Percentiles rank a stretch among this genome's conserved stretches.
phyloP scores from a whole-genome alignment of 30 jellyfish, hydroid and myxozoan genomes.

The Cassiopea andromeda region DNA sequence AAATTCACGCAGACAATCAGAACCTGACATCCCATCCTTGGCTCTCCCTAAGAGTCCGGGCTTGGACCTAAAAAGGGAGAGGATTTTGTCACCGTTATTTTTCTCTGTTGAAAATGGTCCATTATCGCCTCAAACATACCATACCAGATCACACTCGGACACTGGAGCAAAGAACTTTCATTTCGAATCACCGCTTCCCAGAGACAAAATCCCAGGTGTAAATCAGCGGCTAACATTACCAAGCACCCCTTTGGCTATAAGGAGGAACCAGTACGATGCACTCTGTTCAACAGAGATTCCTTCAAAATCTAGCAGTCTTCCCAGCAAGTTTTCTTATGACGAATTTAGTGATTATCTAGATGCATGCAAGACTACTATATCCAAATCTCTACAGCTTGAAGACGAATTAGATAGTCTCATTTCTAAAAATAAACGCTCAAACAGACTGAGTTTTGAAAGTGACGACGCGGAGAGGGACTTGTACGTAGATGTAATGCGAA shows the following conservation, averaged over 20 bases:
- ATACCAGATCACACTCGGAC: slow-evolving; percentile 34
- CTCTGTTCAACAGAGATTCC: slow-evolving; percentile 12
- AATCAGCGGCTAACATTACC: slow-evolving; percentile 31
- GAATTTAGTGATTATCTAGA: slow-evolving; percentile 52
- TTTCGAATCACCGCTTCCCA: slow-evolving; percentile 7
- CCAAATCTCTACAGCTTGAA: slow-evolving; percentile 22
- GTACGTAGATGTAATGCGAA: slow-evolving; percentile 59
- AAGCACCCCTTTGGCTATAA: slow-evolving; percentile 35
- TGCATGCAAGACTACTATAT: slow-evolving; percentile 28
- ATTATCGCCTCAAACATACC: slow-evolving; percentile 9
- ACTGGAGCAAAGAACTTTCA: slow-evolving; percentile 23
- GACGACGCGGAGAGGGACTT: slow-evolving; percentile 50
- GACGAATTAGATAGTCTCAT: slow-evolving; percentile 17
- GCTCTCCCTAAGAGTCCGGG: slow-evolving; percentile 58
- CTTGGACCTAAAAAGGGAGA: slow-evolving; percentile 32
- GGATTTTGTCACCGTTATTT: slow-evolving; percentile 60
- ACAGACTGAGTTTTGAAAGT: slow-evolving; percentile 37
- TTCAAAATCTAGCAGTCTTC: slow-evolving; percentile 15
- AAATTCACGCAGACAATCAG: slow-evolving; percentile 20
- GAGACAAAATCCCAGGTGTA: not conserved
- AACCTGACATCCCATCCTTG: slow-evolving; percentile 10
- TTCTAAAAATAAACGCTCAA: slow-evolving; percentile 16
- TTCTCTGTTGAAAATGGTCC: slow-evolving; percentile 33
- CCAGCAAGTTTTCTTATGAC: slow-evolving; percentile 23
- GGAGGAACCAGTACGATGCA: slow-evolving; percentile 12